phyloP scores from a whole-genome alignment of 2,113 vertebrate genomes.

The Casuarius casuarius region DNA sequence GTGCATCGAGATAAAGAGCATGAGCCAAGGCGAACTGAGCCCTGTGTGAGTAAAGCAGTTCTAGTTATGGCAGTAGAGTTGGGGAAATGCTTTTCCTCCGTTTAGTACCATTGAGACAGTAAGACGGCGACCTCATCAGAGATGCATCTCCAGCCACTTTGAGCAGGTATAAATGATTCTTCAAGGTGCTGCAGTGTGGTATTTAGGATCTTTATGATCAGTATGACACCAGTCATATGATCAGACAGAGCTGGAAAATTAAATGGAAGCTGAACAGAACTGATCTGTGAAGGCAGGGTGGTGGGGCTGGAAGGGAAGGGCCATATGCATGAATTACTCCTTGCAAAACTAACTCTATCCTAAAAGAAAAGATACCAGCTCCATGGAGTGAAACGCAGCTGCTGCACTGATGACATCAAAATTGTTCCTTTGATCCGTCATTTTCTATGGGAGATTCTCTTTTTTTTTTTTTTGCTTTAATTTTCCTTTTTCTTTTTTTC shows the following conservation, averaged over 20 bases:
- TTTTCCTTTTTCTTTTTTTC: constrained; percentile 10
- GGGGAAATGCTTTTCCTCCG: background rate
- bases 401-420: constrained; percentile 69
- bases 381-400: constrained; percentile 60
- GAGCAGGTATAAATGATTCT: background rate
- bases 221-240: background rate
- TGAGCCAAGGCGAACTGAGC: background rate
- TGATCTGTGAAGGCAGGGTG: background rate
- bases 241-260: background rate
- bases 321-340: background rate
- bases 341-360: background rate
- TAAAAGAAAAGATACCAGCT: background rate
- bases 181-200: background rate
- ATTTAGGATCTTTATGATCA: too few species aligned
- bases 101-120: background rate
- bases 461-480: constrained; percentile 21
- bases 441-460: constrained; percentile 62
- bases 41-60: background rate
- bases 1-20: too few species aligned
- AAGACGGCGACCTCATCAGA: background rate
- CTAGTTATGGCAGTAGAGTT: background rate
- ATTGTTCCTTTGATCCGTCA: constrained; percentile 70
- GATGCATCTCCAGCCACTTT: background rate
- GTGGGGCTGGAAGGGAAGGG: fast-evolving
- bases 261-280: background rate